Evolutionary conservation across 2,113 vertebrate genomes (phyloP).

Genomic region (Enhydra lutris): DNA sequence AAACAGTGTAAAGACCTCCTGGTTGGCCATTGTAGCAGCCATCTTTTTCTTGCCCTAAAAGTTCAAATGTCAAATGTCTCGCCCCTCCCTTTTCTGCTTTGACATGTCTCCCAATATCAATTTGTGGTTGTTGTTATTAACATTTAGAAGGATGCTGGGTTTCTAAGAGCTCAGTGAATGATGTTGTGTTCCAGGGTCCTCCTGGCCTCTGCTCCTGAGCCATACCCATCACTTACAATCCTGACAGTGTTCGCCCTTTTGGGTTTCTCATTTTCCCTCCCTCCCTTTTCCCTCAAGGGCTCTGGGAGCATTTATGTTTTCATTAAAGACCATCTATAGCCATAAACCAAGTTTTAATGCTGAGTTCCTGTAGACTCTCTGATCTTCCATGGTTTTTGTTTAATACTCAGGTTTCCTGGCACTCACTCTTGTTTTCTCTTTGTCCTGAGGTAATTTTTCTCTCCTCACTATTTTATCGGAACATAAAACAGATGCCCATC

Average conservation of each 20-base stretch:
- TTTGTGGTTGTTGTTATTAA: not conserved
- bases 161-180: not conserved
- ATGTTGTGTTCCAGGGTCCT: not conserved
- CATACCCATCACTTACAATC: not conserved
- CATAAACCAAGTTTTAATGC: conserved; percentile 1
- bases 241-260: not conserved
- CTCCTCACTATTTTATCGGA: not conserved
- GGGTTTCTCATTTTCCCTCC: not conserved
- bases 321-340: not conserved
- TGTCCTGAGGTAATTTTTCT: not conserved
- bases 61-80: accelerated
- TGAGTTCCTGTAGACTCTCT: not conserved
- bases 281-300: not conserved
- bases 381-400: not conserved
- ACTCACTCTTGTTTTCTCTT: not conserved
- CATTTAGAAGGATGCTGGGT: not conserved
- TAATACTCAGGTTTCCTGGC: not conserved
- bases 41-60: not conserved
- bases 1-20: not conserved
- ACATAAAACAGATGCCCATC: not conserved
- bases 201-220: not conserved
- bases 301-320: not conserved
- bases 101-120: not conserved
- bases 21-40: not conserved
- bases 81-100: not conserved